Percentiles rank a stretch among this genome's conserved stretches.
These are phyloP conservation scores for Helicolenus hilgendorfi DNA, from an alignment of 2,797 vertebrate genomes.

Conservation along the genomic window DNA sequence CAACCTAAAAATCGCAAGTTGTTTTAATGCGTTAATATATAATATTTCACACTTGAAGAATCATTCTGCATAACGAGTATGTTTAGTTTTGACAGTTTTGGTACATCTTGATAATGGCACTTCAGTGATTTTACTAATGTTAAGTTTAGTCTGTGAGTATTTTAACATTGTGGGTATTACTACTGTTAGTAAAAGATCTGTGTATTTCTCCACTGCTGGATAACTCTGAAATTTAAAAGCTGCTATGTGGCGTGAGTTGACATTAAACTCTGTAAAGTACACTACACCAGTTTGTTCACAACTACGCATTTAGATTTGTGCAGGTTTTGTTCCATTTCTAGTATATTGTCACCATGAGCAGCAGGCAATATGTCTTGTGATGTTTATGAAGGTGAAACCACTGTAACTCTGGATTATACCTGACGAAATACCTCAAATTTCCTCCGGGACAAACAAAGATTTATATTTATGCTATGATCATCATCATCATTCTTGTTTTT, in stretches of 20 bases:
- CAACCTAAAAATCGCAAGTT: too few relatives aligned
- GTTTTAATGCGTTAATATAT: too few relatives aligned
- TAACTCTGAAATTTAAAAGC: not conserved
- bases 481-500: not conserved
- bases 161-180: not conserved
- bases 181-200: not conserved
- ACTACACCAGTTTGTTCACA: not conserved
- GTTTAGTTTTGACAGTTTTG: not conserved
- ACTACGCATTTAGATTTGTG: not conserved
- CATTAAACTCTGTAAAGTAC: not conserved
- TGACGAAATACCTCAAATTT: not conserved
- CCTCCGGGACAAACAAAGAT: not conserved
- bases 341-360: not conserved
- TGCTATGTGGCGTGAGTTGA: not conserved
- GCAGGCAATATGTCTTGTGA: not conserved
- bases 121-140: not conserved
- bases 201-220: not conserved
- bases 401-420: not conserved
- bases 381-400: not conserved
- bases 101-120: not conserved
- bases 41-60: too few relatives aligned
- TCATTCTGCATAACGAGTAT: not conserved
- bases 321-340: not conserved
- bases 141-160: not conserved
- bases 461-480: not conserved